phyloP scores from a whole-genome alignment of 92 coral and sea anemone species.

The Epizoanthus rinbou region DNA sequence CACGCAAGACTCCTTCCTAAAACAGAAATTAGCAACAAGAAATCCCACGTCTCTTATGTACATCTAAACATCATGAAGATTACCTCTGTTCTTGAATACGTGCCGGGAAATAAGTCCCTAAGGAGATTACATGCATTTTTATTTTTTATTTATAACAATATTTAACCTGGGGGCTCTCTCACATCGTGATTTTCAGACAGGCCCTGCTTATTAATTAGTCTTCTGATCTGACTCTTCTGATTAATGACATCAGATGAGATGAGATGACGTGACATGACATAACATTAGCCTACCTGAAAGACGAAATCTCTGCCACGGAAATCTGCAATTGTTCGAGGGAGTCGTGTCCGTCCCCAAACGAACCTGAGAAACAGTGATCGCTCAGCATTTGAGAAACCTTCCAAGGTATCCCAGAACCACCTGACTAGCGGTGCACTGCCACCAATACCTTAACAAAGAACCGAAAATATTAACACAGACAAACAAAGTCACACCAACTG shows the following conservation, averaged over 20 bases:
- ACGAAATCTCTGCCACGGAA: constrained; percentile 99
- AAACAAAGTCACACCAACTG: too few species aligned
- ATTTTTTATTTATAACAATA: too few species aligned
- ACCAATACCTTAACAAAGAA: constrained; percentile 57
- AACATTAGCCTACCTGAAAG: constrained; percentile 75
- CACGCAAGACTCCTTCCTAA: background rate
- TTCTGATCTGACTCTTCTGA: too few species aligned
- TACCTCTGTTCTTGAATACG: background rate
- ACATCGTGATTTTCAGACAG: too few species aligned
- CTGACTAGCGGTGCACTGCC: constrained; percentile 87
- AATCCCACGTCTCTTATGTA: background rate
- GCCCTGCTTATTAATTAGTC: background rate
- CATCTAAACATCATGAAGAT: background rate
- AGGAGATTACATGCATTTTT: too few species aligned
- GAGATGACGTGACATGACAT: too few species aligned
- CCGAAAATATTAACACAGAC: background rate
- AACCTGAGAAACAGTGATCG: constrained; percentile 95
- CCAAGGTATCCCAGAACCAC: constrained; percentile 99
- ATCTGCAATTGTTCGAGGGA: constrained; percentile 98
- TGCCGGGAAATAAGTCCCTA: too few species aligned
- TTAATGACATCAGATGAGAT: too few species aligned
- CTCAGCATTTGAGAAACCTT: constrained; percentile 95
- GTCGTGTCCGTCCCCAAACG: constrained; percentile 97
- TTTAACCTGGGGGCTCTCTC: too few species aligned
- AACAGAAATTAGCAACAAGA: background rate